phyloP scores from a whole-genome alignment of 2,797 vertebrate species.

The Sebastes steindachneri region DNA sequence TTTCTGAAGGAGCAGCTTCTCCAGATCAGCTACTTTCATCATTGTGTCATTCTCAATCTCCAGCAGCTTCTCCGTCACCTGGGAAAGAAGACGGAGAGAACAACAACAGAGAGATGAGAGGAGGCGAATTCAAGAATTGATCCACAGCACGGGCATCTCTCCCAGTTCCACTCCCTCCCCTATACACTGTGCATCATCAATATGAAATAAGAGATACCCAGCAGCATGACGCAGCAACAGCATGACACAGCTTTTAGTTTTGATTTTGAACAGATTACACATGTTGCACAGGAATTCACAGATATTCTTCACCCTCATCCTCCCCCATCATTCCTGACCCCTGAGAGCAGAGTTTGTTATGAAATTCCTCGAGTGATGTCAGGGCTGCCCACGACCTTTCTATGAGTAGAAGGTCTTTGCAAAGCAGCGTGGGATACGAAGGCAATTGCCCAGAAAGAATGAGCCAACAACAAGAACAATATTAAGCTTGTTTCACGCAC shows the following conservation, averaged over 20 bases:
- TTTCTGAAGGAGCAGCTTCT: constrained; percentile 93
- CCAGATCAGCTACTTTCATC: constrained; percentile 96
- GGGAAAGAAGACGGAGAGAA: constrained; percentile 22
- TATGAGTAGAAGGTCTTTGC: constrained; percentile 70
- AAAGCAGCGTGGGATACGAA: constrained; percentile 67
- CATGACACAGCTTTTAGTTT: constrained; percentile 66
- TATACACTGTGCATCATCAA: constrained; percentile 56
- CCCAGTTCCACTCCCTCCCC: constrained; percentile 40
- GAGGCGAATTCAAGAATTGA: constrained; percentile 42
- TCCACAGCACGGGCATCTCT: constrained; percentile 49
- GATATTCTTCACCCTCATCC: constrained; percentile 60
- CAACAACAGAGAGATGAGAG: constrained; percentile 28
- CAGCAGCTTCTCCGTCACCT: constrained; percentile 97
- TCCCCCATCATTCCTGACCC: constrained; percentile 75
- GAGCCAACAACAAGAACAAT: constrained; percentile 70
- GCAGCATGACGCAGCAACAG: constrained; percentile 74
- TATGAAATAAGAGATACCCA: constrained; percentile 59
- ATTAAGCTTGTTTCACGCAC: constrained; percentile 68
- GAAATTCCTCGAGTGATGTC: constrained; percentile 79
- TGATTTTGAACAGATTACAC: constrained; percentile 52
- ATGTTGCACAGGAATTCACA: constrained; percentile 64
- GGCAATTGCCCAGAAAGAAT: constrained; percentile 49
- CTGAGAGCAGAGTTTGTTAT: constrained; percentile 76
- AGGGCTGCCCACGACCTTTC: constrained; percentile 75
- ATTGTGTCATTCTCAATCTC: constrained; percentile 98